Percentiles rank a stretch among this genome's conserved stretches.
phyloP scores from a whole-genome alignment of 2,113 vertebrate species.

The Anolis carolinensis region DNA sequence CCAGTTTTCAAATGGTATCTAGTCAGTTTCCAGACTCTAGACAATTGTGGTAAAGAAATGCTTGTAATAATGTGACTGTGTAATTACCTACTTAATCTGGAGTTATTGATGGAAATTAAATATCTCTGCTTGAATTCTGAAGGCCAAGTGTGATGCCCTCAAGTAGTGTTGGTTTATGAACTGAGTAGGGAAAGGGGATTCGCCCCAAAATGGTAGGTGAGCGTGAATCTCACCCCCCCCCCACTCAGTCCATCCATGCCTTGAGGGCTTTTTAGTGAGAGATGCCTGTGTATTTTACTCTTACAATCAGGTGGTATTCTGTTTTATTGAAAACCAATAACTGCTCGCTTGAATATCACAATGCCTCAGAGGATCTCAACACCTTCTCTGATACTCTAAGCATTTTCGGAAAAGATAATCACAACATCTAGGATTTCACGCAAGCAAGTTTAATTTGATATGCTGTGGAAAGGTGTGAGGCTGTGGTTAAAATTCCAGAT shows the following conservation, averaged over 20 bases:
- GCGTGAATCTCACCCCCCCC: too few species aligned
- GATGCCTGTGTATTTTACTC: slow-evolving; percentile 13
- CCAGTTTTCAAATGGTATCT: not conserved
- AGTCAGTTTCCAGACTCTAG: not conserved
- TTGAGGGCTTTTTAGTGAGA: not conserved
- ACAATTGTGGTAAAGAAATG: not conserved
- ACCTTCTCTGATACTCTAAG: slow-evolving; percentile 16
- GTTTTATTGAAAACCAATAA: slow-evolving; percentile 2
- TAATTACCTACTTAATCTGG: not conserved
- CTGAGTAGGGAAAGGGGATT: too few species aligned
- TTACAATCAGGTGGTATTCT: not conserved
- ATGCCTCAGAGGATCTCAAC: slow-evolving; percentile 1
- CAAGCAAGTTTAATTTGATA: not conserved
- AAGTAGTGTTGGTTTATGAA: too few species aligned
- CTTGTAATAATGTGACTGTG: not conserved
- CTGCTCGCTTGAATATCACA: not conserved
- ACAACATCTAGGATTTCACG: slow-evolving; percentile 19
- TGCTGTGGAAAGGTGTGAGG: slow-evolving; percentile 15
- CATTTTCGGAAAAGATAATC: not conserved
- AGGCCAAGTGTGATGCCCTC: not conserved
- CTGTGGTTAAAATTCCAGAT: slow-evolving; percentile 23
- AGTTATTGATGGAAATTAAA: slow-evolving; percentile 1
- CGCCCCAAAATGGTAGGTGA: too few species aligned
- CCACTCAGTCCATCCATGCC: too few species aligned
- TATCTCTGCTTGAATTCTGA: not conserved